Percentiles rank a stretch among this genome's conserved stretches.
Evolutionary conservation across 2,888 invertebrate species (phyloP).

Genomic region (Eretmocerus hayati): DNA sequence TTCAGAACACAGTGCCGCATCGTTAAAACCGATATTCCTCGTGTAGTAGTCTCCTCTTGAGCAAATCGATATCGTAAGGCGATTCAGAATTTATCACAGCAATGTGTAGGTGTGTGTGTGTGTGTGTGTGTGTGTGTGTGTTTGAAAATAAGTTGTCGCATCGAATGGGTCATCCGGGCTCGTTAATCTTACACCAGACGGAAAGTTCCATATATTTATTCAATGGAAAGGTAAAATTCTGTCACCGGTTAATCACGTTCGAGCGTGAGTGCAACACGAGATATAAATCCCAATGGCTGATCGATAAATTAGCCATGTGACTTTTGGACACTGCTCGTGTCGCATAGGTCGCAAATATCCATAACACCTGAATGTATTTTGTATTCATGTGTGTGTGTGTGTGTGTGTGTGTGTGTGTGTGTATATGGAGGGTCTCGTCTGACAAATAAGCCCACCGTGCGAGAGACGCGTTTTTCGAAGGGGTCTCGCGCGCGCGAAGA

Average conservation of each 20-base stretch:
- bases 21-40: too few relatives aligned
- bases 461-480: neutral
- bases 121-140: neutral
- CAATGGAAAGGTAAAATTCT: too few relatives aligned
- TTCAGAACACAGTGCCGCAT: too few relatives aligned
- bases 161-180: conserved; percentile 11
- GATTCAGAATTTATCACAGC: too few relatives aligned
- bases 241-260: conserved; percentile 18
- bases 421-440: conserved; percentile 15
- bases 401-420: too few relatives aligned
- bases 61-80: too few relatives aligned
- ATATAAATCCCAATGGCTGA: conserved; percentile 22
- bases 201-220: neutral
- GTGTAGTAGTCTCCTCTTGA: too few relatives aligned
- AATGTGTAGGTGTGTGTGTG: conserved; percentile 1
- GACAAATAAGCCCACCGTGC: conserved; percentile 44
- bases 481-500: neutral
- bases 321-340: too few relatives aligned
- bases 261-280: conserved; percentile 8
- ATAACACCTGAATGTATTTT: too few relatives aligned
- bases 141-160: neutral
- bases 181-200: conserved; percentile 9
- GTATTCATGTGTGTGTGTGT: too few relatives aligned
- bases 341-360: neutral
- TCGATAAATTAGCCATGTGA: conserved; percentile 21